These are phyloP conservation scores for Xanthostigma xanthostigma DNA, from an alignment of 2,888 invertebrate genomes.

Conservation along the genomic window DNA sequence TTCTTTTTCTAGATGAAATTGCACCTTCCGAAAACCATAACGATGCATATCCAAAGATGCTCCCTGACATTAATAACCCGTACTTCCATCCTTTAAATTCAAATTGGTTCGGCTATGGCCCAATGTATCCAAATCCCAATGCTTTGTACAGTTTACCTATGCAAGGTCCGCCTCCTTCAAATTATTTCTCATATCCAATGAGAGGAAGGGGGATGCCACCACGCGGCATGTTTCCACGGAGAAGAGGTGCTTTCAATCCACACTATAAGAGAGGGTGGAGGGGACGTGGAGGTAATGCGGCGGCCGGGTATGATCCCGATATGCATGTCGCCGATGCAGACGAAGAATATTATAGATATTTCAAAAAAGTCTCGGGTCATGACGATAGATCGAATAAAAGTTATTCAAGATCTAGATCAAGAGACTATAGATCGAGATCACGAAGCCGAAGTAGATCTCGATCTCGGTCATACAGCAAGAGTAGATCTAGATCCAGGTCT, in stretches of 20 bases:
- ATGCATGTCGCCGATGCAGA: conserved; percentile 18
- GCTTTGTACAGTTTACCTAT: conserved; percentile 6
- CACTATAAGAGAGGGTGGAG: conserved; percentile 23
- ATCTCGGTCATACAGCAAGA: conserved; percentile 17
- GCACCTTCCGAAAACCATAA: too few relatives aligned
- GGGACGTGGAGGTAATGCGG: conserved; percentile 14
- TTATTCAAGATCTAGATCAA: conserved; percentile 18
- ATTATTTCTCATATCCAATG: conserved; percentile 17
- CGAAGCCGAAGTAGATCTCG: conserved; percentile 20
- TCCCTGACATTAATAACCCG: background rate
- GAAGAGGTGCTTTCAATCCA: conserved; percentile 21
- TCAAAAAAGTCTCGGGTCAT: conserved; percentile 40
- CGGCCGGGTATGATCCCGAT: background rate
- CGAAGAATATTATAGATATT: conserved; percentile 39
- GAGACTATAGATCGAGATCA: conserved; percentile 21
- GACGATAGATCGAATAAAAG: conserved; percentile 34
- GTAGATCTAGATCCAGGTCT: conserved; percentile 12
- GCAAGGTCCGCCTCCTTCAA: conserved; percentile 13
- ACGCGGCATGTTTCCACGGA: conserved; percentile 17
- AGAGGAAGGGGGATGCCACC: conserved; percentile 16
- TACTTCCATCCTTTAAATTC: conserved; percentile 1
- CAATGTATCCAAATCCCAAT: conserved; percentile 7
- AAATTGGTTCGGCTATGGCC: conserved; percentile 8
- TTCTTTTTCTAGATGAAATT: too few relatives aligned
- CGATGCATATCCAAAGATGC: background rate